These are phyloP conservation scores for Chloropsis hardwickii DNA, from an alignment of 2,113 vertebrate species.

Conservation along the genomic window DNA sequence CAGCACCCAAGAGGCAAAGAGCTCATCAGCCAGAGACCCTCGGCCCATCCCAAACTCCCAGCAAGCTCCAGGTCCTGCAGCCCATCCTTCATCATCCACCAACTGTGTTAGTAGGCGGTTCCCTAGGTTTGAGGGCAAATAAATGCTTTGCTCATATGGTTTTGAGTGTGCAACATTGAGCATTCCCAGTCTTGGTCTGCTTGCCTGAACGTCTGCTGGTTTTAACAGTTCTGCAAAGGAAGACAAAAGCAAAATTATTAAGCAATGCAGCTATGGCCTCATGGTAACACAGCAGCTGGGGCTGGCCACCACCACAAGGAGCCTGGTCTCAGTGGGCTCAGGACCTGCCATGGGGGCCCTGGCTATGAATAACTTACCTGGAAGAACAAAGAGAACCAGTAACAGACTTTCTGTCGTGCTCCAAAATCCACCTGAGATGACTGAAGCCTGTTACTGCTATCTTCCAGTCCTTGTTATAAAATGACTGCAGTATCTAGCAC, in stretches of 20 bases:
- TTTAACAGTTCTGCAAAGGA: neutral
- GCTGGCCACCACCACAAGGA: neutral
- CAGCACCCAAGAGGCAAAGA: neutral
- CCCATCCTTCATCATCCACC: neutral
- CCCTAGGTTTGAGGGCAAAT: neutral
- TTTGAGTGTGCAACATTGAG: neutral
- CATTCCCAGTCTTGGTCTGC: neutral
- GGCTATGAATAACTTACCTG: neutral
- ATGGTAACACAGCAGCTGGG: neutral
- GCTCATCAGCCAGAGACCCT: neutral
- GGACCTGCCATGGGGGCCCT: accelerated
- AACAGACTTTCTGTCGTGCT: neutral
- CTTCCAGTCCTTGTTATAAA: neutral
- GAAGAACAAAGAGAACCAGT: neutral
- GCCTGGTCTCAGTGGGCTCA: neutral
- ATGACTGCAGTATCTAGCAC: neutral
- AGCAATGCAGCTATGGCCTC: neutral
- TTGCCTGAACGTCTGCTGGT: neutral
- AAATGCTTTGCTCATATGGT: neutral
- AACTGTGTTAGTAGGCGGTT: neutral
- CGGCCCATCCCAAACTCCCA: neutral
- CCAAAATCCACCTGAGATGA: neutral
- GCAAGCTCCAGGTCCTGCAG: neutral
- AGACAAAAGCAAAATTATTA: neutral
- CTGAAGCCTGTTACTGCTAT: neutral